phyloP scores from a whole-genome alignment of 1,140 invertebrate genomes.

The Formica exsecta region DNA sequence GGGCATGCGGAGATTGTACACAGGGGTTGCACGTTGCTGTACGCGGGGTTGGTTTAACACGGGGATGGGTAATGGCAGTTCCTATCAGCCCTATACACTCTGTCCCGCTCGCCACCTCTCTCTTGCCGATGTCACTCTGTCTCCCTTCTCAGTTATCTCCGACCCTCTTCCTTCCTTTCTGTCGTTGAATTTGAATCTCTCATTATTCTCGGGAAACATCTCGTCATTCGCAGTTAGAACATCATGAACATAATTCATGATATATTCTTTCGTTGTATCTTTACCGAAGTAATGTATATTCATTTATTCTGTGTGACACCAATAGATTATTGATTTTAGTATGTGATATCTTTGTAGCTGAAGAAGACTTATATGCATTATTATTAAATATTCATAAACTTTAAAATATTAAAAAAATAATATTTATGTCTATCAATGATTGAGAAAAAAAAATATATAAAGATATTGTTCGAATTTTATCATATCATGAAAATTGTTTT shows the following conservation, averaged over 20 bases:
- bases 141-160: not conserved
- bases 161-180: not conserved
- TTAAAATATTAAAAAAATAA: not conserved
- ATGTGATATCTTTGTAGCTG: not conserved
- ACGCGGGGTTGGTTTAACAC: constrained; percentile 51
- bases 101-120: constrained; percentile 6
- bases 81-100: constrained; percentile 76
- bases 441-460: not conserved
- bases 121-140: constrained; percentile 8
- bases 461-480: not conserved
- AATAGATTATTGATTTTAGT: not conserved
- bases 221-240: constrained; percentile 35
- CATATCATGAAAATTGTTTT: not conserved
- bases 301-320: not conserved
- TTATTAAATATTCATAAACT: not conserved
- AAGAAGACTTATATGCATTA: not conserved
- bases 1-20: constrained; percentile 70
- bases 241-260: constrained; percentile 1
- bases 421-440: not conserved
- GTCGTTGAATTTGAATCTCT: constrained; percentile 50
- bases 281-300: not conserved
- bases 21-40: constrained; percentile 62
- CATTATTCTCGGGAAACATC: constrained; percentile 34
- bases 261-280: constrained; percentile 11
- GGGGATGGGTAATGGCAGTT: constrained; percentile 75